Evolutionary conservation across 2,888 invertebrate species (phyloP).

Genomic region (Heliconius cydno): DNA sequence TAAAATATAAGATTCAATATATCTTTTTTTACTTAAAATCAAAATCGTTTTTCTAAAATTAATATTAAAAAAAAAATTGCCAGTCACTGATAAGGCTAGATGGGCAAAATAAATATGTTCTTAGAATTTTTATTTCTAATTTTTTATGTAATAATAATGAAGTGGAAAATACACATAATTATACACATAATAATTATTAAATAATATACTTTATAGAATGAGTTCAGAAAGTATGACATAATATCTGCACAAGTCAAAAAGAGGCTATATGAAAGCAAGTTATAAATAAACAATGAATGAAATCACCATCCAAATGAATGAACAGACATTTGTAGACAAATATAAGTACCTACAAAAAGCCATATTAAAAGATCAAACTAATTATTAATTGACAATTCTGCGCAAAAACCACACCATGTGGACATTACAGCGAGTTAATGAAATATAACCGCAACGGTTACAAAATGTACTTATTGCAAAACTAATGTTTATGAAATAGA

Average conservation of each 20-base stretch:
- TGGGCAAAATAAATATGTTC: background rate
- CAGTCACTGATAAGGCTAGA: background rate
- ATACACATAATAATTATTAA: background rate
- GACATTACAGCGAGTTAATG: conserved; percentile 20
- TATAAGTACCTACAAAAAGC: background rate
- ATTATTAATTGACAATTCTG: conserved; percentile 24
- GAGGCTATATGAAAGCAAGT: background rate
- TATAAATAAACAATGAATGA: conserved; percentile 12
- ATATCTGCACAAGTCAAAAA: background rate
- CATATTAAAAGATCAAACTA: background rate
- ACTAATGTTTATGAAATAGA: conserved; percentile 20
- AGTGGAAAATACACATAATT: background rate
- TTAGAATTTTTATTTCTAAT: background rate
- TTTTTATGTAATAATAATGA: background rate
- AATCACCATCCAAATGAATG: background rate
- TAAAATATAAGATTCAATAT: background rate
- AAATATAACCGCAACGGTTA: conserved; percentile 28
- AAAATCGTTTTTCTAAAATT: background rate
- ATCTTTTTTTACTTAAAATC: background rate
- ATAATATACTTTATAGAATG: background rate
- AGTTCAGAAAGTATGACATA: background rate
- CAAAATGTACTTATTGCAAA: conserved; percentile 26
- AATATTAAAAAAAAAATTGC: background rate
- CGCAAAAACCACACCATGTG: conserved; percentile 37
- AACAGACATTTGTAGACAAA: conserved; percentile 3